Evolutionary conservation across 1,140 invertebrate genomes (phyloP).

Genomic region (Drosophila carrolli): DNA sequence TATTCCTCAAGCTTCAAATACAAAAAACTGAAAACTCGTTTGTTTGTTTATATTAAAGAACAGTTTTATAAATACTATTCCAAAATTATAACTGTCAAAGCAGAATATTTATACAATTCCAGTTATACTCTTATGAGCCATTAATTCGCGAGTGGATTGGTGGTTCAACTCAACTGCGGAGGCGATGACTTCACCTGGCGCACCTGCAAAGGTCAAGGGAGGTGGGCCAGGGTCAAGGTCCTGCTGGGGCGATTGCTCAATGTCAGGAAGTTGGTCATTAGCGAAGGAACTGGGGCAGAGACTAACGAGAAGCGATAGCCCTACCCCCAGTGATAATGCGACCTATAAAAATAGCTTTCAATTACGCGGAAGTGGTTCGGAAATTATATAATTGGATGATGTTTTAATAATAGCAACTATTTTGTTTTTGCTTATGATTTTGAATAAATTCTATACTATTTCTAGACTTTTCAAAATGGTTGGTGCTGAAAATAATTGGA

Average conservation of each 20-base stretch:
- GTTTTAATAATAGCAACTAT: neutral
- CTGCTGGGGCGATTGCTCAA: constrained; percentile 25
- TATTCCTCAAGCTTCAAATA: too few relatives aligned
- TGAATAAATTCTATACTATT: too few relatives aligned
- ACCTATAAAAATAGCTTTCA: constrained; percentile 4
- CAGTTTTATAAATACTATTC: too few relatives aligned
- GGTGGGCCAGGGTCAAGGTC: neutral
- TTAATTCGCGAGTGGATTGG: too few relatives aligned
- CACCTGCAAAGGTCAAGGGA: constrained; percentile 40
- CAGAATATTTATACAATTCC: neutral
- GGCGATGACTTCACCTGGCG: constrained; percentile 29
- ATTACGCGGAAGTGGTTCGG: constrained; percentile 6
- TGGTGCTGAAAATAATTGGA: too few relatives aligned
- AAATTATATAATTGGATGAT: neutral
- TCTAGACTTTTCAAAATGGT: too few relatives aligned
- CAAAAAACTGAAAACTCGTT: too few relatives aligned
- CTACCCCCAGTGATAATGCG: constrained; percentile 8
- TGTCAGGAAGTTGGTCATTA: constrained; percentile 42
- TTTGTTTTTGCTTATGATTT: neutral
- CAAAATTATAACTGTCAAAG: too few relatives aligned
- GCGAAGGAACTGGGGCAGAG: neutral
- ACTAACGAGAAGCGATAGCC: constrained; percentile 2
- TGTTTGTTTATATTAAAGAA: too few relatives aligned
- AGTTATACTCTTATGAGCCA: too few relatives aligned
- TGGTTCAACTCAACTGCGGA: too few relatives aligned